phyloP scores from a whole-genome alignment of 2,888 invertebrate genomes.

The Xanthia togata region DNA sequence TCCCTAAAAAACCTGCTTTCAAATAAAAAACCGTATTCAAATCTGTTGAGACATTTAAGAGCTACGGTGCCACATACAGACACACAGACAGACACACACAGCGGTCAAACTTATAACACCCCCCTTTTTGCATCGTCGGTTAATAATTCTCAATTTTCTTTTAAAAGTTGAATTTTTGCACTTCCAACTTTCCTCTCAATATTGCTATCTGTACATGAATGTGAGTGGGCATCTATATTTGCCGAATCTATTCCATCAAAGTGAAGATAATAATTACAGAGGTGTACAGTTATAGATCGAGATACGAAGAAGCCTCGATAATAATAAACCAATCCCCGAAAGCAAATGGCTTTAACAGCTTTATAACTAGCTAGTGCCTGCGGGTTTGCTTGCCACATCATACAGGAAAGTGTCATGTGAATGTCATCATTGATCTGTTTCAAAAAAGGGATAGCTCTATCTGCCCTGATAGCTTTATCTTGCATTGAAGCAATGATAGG shows the following conservation, averaged over 20 bases:
- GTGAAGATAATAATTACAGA: slow-evolving; percentile 87
- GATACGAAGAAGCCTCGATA: slow-evolving; percentile 71
- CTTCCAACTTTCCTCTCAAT: neutral
- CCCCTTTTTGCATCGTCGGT: too few species aligned
- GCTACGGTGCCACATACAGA: too few species aligned
- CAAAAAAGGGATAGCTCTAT: neutral
- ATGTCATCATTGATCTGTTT: neutral
- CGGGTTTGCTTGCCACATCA: slow-evolving; percentile 1
- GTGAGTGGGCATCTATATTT: slow-evolving; percentile 85
- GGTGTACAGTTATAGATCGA: slow-evolving; percentile 86
- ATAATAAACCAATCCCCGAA: slow-evolving; percentile 52
- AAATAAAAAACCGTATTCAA: too few species aligned
- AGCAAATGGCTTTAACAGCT: slow-evolving; percentile 62
- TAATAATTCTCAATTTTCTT: neutral
- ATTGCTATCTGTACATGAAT: slow-evolving; percentile 66
- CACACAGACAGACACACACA: too few species aligned
- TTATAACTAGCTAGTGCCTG: slow-evolving; percentile 16
- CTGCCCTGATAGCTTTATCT: neutral
- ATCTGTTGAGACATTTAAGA: too few species aligned
- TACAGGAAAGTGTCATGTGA: neutral
- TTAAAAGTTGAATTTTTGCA: neutral
- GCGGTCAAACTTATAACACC: too few species aligned
- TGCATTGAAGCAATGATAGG: too few species aligned
- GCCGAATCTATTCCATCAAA: slow-evolving; percentile 89
- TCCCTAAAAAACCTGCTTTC: too few species aligned